Evolutionary conservation across 2,113 vertebrate species (phyloP).

Genomic region (Prionailurus bengalensis): DNA sequence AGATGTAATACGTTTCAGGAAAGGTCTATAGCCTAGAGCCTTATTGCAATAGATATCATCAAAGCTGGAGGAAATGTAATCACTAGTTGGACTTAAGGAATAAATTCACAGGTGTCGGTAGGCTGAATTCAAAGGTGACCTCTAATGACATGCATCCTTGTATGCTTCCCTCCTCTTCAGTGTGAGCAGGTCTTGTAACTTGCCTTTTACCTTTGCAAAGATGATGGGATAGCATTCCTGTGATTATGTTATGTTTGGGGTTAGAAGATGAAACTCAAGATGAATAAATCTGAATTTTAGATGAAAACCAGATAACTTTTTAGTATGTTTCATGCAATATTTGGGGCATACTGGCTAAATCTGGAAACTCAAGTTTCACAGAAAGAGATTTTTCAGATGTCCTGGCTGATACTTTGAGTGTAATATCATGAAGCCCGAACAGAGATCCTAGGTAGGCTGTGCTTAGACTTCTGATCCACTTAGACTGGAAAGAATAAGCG

Average conservation of each 20-base stretch:
- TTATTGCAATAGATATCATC: neutral
- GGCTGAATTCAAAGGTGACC: neutral
- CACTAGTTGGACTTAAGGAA: neutral
- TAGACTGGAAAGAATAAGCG: neutral
- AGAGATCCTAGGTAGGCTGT: neutral
- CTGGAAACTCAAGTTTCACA: neutral
- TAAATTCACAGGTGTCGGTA: neutral
- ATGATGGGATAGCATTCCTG: neutral
- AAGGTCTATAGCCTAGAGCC: neutral
- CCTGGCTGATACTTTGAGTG: neutral
- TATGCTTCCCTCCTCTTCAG: neutral
- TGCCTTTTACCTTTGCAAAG: neutral
- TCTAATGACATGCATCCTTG: fast-evolving
- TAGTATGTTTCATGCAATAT: neutral
- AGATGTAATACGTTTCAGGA: neutral
- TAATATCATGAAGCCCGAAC: neutral
- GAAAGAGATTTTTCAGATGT: neutral
- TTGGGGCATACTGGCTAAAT: neutral
- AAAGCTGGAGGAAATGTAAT: neutral
- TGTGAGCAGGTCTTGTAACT: neutral
- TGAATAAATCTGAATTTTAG: neutral
- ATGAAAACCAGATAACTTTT: neutral
- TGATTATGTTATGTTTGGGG: neutral
- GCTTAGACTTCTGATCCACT: neutral
- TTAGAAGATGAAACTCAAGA: neutral